Conservation (phyloP, 2,113 vertebrate genomes). For the Pachyramphus minor region DNA sequence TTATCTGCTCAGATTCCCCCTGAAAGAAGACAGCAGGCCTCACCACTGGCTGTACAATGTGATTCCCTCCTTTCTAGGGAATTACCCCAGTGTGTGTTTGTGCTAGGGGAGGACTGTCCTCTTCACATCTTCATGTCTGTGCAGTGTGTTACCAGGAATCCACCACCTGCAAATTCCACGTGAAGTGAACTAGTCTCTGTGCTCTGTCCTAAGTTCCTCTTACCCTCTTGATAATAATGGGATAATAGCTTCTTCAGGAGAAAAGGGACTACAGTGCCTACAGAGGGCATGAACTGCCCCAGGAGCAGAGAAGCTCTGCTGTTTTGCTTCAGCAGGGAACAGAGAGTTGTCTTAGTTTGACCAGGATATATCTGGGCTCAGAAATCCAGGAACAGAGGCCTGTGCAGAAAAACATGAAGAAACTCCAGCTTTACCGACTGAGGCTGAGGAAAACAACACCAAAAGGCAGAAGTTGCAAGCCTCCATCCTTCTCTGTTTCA, state of each 20-base stretch:
- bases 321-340: background rate
- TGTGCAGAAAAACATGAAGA: background rate
- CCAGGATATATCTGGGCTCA: background rate
- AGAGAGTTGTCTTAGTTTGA: background rate
- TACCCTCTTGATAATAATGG: background rate
- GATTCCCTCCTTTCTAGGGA: background rate
- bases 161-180: background rate
- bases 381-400: background rate
- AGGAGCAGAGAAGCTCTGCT: background rate
- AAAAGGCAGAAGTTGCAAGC: background rate
- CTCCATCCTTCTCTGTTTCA: background rate
- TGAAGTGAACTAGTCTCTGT: background rate
- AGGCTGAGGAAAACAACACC: background rate
- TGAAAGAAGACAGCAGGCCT: background rate
- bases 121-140: background rate
- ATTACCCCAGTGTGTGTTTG: accelerated
- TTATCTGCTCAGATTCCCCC: accelerated
- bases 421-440: background rate
- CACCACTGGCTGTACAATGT: accelerated
- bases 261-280: accelerated
- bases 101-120: background rate
- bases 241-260: background rate
- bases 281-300: background rate
- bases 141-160: background rate
- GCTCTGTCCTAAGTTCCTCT: background rate